Evolutionary conservation across 2,113 vertebrate species (phyloP), one percentile per base, ranked within the genome.

Genomic region (Vidua macroura): DNA sequence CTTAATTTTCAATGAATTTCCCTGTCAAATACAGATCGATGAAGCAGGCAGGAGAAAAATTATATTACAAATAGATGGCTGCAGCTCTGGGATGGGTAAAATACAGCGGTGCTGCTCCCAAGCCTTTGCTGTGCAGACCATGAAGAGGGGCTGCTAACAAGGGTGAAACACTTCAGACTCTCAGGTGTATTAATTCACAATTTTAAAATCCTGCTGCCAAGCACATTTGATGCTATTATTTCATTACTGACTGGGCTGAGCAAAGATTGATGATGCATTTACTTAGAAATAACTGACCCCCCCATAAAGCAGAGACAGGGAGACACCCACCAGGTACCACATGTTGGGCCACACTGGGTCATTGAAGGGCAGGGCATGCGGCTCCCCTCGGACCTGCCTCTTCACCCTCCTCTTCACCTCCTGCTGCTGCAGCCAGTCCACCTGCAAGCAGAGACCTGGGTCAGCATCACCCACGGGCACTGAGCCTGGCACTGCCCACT

Each of bases 301-400:
- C 15, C 3, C 35, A 12, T 37, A 62, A 83, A 74, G 69, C 64
- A 51, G 60, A 4, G 1, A 39, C 33, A 69, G 55, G 39, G 55
- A 87, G 68, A 92, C 82, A 98, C 98, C 98, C 95, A 99, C 99
- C 97, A 99, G 98, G 95, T 99, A 99, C 99, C 99, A 99, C 99
- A 99, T 99, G 98, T 98, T 98, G 75, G 99, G 98, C 99, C 99
- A 99, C 90, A 99, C 98, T 0, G 99, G 98, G 95, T 99, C 99
- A 1, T 98, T 99, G 97, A 99, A 99, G 74, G 98, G 95, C 83
- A 98, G 60, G 23, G 97, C 72, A 4, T 96, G 97, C 0, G 94
- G 95, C 80, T 99, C 98, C 1, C 80, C 95, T 22, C 95, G 96
- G 59, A 49, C 85, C 23, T 97, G 96, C 39, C 99, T 98, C 97